Evolutionary conservation across 2,888 invertebrate genomes (phyloP).

Genomic region (Lymantria dispar): DNA sequence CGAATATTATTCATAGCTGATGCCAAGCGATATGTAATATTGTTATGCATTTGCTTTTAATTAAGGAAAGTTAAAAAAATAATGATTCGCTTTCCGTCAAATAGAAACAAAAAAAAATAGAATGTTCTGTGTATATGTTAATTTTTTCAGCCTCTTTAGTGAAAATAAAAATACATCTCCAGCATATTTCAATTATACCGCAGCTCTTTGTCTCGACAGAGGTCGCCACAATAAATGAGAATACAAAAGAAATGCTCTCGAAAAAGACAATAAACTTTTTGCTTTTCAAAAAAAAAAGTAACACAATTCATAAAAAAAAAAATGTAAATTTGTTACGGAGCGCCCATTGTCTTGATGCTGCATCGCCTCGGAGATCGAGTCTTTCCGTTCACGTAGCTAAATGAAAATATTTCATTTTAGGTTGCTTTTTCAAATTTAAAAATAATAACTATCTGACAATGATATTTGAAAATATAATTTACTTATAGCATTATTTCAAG

Average conservation of each 20-base stretch:
- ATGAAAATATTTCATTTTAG: slow-evolving; percentile 14
- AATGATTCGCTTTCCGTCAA: too few species aligned
- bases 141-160: neutral
- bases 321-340: slow-evolving; percentile 32
- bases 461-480: too few species aligned
- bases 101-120: too few species aligned
- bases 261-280: slow-evolving; percentile 51
- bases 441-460: too few species aligned
- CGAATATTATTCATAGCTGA: too few species aligned
- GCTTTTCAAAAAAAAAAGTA: slow-evolving; percentile 33
- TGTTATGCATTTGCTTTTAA: too few species aligned
- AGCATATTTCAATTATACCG: slow-evolving; percentile 29
- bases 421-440: slow-evolving; percentile 1
- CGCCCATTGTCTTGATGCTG: slow-evolving; percentile 27
- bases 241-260: slow-evolving; percentile 27
- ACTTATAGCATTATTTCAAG: too few species aligned
- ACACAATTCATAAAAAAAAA: slow-evolving; percentile 38
- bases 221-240: slow-evolving; percentile 22
- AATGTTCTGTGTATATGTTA: too few species aligned
- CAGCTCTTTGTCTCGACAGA: slow-evolving; percentile 20
- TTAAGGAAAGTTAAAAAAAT: too few species aligned
- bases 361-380: slow-evolving; percentile 19
- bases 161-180: slow-evolving; percentile 6
- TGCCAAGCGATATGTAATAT: too few species aligned
- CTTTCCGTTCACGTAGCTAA: slow-evolving; percentile 28